Evolutionary conservation across 35 echinoderm and acorn worm genomes (phyloP).

Genomic region (Hemicentrotus pulcherrimus): DNA sequence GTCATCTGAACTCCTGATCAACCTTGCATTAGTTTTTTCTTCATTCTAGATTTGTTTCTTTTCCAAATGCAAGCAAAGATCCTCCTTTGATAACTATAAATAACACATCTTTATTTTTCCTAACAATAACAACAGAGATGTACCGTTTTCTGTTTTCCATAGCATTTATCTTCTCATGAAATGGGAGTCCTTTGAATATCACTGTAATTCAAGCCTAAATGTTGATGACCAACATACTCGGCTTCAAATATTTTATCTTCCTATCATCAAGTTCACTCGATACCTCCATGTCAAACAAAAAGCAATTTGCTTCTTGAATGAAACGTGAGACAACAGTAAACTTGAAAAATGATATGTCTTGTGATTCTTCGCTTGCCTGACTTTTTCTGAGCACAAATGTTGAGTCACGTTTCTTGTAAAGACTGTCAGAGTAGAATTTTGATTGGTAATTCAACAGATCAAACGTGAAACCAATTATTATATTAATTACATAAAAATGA

Average conservation of each 20-base stretch:
- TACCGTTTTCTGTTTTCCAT: no score
- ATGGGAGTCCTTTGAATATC: no score
- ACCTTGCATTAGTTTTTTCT: no score
- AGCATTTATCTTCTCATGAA: no score
- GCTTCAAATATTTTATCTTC: background rate
- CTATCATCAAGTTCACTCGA: background rate
- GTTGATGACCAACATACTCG: background rate
- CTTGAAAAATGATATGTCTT: background rate
- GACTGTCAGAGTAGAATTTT: no score
- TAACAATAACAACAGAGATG: no score
- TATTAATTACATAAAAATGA: background rate
- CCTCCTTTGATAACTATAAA: no score
- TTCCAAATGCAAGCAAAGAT: no score
- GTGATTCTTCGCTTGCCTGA: background rate
- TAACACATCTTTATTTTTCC: no score
- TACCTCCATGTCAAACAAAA: background rate
- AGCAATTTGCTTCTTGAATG: slow-evolving; percentile 1
- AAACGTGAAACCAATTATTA: background rate
- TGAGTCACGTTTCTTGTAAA: background rate
- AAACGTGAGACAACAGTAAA: background rate
- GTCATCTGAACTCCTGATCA: no score
- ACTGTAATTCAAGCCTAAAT: background rate
- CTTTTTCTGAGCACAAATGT: background rate
- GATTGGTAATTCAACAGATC: background rate
- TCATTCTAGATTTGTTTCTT: no score